phyloP scores from a whole-genome alignment of 2,888 invertebrate species.

The Tenthredo livida region DNA sequence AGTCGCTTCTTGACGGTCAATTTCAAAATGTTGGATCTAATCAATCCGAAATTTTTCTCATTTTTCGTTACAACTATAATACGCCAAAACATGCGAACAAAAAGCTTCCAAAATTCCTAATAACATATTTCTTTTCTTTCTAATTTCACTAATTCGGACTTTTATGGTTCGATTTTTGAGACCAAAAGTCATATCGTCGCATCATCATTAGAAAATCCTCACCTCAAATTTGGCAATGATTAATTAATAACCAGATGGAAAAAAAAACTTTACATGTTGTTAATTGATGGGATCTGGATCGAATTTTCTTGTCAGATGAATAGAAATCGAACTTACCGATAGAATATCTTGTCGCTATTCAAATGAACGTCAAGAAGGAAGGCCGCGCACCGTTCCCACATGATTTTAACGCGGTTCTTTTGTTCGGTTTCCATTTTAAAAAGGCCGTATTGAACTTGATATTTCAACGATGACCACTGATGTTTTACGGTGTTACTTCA shows the following conservation, averaged over 20 bases:
- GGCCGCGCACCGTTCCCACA: slow-evolving; percentile 64
- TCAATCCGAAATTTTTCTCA: background rate
- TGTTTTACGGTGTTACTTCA: slow-evolving; percentile 33
- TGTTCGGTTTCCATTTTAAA: slow-evolving; percentile 39
- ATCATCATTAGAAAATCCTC: background rate
- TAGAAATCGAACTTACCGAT: slow-evolving; percentile 64
- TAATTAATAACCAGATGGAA: background rate
- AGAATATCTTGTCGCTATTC: slow-evolving; percentile 66
- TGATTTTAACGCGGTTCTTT: slow-evolving; percentile 41
- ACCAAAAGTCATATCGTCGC: background rate
- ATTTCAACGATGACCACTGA: slow-evolving; percentile 27
- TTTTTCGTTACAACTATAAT: background rate
- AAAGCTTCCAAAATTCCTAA: background rate
- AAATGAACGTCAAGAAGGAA: slow-evolving; percentile 61
- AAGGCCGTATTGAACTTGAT: slow-evolving; percentile 22
- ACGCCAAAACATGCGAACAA: background rate
- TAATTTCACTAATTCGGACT: background rate
- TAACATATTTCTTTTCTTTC: background rate
- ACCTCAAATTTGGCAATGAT: background rate
- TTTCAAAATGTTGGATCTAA: background rate
- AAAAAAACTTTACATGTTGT: background rate
- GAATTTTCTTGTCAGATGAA: background rate
- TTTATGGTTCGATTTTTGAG: background rate
- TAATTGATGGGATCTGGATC: slow-evolving; percentile 5
- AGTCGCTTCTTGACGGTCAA: background rate